phyloP scores from a whole-genome alignment of 2,797 vertebrate genomes.

The Cyprinella venusta region DNA sequence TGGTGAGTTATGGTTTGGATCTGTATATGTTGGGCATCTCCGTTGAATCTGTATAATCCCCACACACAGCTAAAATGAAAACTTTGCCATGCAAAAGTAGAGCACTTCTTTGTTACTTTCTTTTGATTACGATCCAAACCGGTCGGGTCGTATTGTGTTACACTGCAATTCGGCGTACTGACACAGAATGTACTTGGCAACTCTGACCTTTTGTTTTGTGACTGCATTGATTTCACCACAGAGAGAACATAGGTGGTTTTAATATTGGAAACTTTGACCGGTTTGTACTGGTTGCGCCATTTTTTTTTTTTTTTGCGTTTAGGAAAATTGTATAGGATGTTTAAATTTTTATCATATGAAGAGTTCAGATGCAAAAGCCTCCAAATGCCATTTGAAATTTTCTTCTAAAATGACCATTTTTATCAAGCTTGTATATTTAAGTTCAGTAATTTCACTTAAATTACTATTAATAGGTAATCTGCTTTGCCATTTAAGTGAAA shows the following conservation, averaged over 20 bases:
- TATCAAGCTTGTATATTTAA: no score
- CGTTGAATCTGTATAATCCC: constrained; percentile 11
- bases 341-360: neutral
- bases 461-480: no score
- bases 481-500: no score
- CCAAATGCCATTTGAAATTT: no score
- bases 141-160: constrained; percentile 31
- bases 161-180: neutral
- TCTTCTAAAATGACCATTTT: no score
- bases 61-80: constrained; percentile 29
- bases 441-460: no score
- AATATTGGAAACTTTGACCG: neutral
- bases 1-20: constrained; percentile 5
- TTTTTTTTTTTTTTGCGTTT: neutral
- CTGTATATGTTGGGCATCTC: constrained; percentile 1
- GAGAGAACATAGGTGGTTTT: constrained; percentile 19
- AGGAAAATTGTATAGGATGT: neutral
- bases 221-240: constrained; percentile 3
- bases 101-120: constrained; percentile 23
- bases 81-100: constrained; percentile 20
- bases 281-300: neutral
- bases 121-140: constrained; percentile 40
- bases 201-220: neutral
- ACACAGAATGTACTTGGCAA: constrained; percentile 18
- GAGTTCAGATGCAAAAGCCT: no score